Base-by-base conservation (phyloP, 2,113 vertebrate species). In the Gobiocypris rarus region DNA sequence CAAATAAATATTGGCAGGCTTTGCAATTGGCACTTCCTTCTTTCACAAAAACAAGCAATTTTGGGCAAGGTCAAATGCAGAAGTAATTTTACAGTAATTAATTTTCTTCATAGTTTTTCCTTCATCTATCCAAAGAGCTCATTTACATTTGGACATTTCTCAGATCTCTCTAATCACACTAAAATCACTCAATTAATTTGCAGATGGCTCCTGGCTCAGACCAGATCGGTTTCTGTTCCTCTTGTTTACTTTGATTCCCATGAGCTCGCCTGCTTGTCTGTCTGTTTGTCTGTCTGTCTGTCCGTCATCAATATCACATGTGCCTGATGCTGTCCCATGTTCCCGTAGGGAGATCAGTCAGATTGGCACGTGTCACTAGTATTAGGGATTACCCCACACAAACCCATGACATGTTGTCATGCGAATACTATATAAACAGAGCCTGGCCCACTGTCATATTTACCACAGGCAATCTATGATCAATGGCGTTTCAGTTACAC, bases 301-400 rank as follows among this genome's bases (percentile, higher is more conserved):
- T 82, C 73, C 31, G 6, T 71, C 41, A 15, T 85, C 75, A 63
- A 43, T 85, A 50, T 75, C 41, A 77, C 82, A 71, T 69, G 75
- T 69, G 69, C 22, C 14, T 38, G 52, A 81, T 65, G 54, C 19
- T 75, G 69, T 61, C n/a, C 61, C 45, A 31, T 8, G 24, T 19
- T 45, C 52, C 73, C 73, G 45, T 38, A 26, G 80, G 61, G 61
- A 69, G 24, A 22, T 24, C 43, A 58, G 65, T 28, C 65, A 67
- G 48, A 88, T 43, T n/a, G 58, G 41, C 87, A 86, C 58, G 41
- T 86, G 82, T 86, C 77, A 73, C 15, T 77, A 34, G 52, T 81
- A 76, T 34, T 54, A 63, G 71, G 76, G 73, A 79, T 85, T 70
- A 56, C 75, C 80, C 54, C 15, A 79, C 58, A 31, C 41, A 59